These are phyloP conservation scores for Chironomus tepperi DNA, from an alignment of 1,140 invertebrate species.

Conservation along the genomic window DNA sequence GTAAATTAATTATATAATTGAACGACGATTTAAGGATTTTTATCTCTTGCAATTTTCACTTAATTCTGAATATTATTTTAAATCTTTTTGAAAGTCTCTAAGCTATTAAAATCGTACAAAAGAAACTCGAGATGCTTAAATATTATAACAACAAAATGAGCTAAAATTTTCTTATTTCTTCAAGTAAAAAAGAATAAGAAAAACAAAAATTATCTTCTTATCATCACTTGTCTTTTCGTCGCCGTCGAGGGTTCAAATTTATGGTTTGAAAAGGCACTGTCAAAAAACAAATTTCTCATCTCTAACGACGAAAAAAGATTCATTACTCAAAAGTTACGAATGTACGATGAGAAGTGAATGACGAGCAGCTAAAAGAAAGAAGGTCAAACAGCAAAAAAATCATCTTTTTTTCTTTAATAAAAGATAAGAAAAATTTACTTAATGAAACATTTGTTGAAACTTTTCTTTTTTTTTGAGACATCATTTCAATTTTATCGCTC, in stretches of 20 bases:
- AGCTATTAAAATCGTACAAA: neutral
- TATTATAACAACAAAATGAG: neutral
- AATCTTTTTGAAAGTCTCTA: neutral
- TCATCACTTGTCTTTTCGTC: constrained; percentile 1
- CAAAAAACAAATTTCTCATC: too few relatives aligned
- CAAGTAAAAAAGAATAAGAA: neutral
- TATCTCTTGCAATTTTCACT: neutral
- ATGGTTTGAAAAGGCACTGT: neutral
- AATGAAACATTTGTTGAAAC: too few relatives aligned
- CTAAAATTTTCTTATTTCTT: neutral
- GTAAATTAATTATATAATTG: constrained; percentile 9
- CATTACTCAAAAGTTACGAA: too few relatives aligned
- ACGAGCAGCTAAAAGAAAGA: neutral
- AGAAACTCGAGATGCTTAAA: neutral
- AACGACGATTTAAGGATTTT: neutral
- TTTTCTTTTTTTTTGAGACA: neutral
- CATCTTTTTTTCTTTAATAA: neutral
- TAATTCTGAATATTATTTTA: neutral
- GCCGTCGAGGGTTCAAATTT: neutral
- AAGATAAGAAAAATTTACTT: neutral
- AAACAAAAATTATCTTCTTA: constrained; percentile 15
- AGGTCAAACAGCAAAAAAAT: neutral
- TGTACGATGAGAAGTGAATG: too few relatives aligned
- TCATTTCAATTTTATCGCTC: constrained; percentile 23
- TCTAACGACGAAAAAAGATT: too few relatives aligned